These are phyloP conservation scores for Uloborus diversus DNA, from an alignment of 1,140 invertebrate genomes.

Conservation along the genomic window DNA sequence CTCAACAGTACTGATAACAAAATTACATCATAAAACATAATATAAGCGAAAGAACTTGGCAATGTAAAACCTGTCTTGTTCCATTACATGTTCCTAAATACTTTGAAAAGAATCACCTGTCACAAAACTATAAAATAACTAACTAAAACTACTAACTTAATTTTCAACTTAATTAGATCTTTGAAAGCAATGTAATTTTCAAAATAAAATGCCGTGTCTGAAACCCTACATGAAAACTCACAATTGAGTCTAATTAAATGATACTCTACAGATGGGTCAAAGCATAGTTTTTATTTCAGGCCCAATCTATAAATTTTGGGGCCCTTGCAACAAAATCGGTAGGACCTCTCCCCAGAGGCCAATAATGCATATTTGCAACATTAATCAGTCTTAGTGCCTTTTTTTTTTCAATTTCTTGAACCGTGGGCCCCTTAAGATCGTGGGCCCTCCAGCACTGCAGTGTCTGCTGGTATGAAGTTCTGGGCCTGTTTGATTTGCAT, in stretches of 20 bases:
- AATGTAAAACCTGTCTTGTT: not conserved
- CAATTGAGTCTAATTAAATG: not conserved
- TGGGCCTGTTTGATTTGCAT: no score
- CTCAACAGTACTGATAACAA: no score
- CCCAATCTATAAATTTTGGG: no score
- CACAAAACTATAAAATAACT: not conserved
- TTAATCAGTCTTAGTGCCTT: no score
- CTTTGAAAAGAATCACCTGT: not conserved
- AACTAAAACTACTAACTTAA: not conserved
- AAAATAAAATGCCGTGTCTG: not conserved
- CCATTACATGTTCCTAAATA: not conserved
- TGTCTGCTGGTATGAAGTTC: no score
- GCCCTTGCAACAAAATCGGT: no score
- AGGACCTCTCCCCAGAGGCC: no score
- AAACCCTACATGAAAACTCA: not conserved
- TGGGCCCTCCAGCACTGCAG: no score
- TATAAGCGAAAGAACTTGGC: slow-evolving; percentile 1
- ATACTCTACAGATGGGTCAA: not conserved
- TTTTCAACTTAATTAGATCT: not conserved
- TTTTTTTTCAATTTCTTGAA: no score
- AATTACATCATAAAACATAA: not conserved
- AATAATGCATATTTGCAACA: no score
- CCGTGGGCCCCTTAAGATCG: no score
- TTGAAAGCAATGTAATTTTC: not conserved
- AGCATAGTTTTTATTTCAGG: no score